Evolutionary conservation across 2,113 vertebrate genomes (phyloP).

Genomic region (Takifugu flavidus): DNA sequence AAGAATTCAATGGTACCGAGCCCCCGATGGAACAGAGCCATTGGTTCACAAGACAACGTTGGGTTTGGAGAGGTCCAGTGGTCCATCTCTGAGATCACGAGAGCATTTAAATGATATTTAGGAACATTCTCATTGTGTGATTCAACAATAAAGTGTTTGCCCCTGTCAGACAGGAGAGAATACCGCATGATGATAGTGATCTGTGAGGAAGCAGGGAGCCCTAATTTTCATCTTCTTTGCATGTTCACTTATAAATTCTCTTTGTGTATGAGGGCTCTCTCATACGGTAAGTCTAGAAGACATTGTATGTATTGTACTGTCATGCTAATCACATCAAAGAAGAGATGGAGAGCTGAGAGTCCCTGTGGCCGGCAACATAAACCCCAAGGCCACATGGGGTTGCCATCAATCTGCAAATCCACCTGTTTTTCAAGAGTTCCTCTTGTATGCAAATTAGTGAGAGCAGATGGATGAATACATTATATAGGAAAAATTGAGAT

Average conservation of each 20-base stretch:
- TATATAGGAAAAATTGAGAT: background rate
- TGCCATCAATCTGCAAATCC: background rate
- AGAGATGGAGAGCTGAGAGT: background rate
- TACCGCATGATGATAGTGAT: background rate
- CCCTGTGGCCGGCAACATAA: background rate
- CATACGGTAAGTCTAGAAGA: background rate
- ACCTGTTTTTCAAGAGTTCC: background rate
- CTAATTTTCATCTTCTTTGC: background rate
- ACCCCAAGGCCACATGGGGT: background rate
- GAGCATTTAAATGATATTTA: background rate
- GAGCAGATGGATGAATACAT: slow-evolving; percentile 6
- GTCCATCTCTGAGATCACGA: background rate
- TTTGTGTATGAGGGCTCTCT: background rate
- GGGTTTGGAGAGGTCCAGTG: background rate
- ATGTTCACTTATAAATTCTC: background rate
- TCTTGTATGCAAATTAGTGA: background rate
- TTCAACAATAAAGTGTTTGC: slow-evolving; percentile 1
- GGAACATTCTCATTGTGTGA: background rate
- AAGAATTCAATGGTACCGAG: background rate
- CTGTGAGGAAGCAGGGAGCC: background rate
- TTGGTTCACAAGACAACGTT: background rate
- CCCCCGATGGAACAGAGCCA: background rate
- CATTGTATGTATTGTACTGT: no score
- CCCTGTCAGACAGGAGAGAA: background rate
- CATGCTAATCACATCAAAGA: no score